Percentiles rank a stretch among this genome's conserved stretches.
These are phyloP conservation scores for Corydoras sp. DNA, from an alignment of 2,113 vertebrate species.

Conservation along the genomic window DNA sequence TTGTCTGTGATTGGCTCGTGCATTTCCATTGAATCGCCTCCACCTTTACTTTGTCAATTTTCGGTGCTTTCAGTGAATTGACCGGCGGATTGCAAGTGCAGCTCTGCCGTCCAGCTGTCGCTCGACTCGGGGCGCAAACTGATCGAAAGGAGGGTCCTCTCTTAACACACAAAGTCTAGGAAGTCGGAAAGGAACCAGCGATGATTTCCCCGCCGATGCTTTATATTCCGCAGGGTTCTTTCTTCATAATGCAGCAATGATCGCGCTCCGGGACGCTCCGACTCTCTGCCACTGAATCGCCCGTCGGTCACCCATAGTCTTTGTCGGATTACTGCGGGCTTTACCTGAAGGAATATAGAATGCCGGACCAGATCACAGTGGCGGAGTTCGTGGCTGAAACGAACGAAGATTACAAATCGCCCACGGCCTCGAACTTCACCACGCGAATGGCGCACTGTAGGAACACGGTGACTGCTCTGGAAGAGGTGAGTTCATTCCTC, in stretches of 20 bases:
- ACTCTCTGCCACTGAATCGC: constrained; percentile 36
- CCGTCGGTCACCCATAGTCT: background rate
- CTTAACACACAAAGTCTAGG: constrained; percentile 5
- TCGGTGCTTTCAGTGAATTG: constrained; percentile 62
- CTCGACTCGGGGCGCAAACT: constrained; percentile 1
- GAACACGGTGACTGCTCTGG: constrained; percentile 89
- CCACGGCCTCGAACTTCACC: constrained; percentile 97
- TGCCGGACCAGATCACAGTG: constrained; percentile 97
- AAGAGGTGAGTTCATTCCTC: constrained; percentile 76
- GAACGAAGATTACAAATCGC: constrained; percentile 96
- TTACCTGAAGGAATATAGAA: constrained; percentile 55
- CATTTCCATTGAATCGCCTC: constrained; percentile 59
- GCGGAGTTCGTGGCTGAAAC: constrained; percentile 97
- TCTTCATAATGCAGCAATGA: constrained; percentile 53
- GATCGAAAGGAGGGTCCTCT: background rate
- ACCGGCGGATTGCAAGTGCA: constrained; percentile 46
- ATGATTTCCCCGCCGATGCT: constrained; percentile 9
- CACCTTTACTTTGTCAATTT: constrained; percentile 70
- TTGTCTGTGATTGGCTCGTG: constrained; percentile 54
- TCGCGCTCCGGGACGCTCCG: constrained; percentile 42
- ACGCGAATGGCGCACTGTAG: constrained; percentile 94
- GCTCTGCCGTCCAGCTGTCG: background rate
- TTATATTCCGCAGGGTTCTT: constrained; percentile 22
- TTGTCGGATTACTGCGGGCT: constrained; percentile 15
- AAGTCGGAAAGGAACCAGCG: background rate